phyloP scores from a whole-genome alignment of 2,797 vertebrate genomes.

The Threskiornis aethiopicus region DNA sequence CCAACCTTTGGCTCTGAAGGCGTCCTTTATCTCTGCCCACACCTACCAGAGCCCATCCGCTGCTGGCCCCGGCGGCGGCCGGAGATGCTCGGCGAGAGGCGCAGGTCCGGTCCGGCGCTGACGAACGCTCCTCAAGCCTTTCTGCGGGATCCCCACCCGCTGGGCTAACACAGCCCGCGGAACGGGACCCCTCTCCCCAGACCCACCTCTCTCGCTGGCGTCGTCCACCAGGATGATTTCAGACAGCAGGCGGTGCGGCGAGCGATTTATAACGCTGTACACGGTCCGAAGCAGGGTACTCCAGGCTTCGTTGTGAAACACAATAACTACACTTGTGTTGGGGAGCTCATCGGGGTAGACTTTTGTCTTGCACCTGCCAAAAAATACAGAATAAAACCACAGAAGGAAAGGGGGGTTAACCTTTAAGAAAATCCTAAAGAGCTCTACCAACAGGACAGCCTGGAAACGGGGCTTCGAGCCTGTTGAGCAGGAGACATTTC shows the following conservation, averaged over 20 bases:
- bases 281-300: conserved; percentile 94
- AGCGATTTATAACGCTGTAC: conserved; percentile 91
- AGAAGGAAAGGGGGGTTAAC: background rate
- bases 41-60: rapidly evolving
- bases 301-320: conserved; percentile 99
- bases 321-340: conserved; percentile 95
- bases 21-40: background rate
- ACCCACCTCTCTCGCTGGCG: conserved; percentile 93
- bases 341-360: conserved; percentile 89
- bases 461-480: background rate
- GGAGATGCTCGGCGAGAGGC: background rate
- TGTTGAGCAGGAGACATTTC: background rate
- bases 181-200: rapidly evolving
- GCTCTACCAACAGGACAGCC: background rate
- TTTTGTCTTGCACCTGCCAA: conserved; percentile 90
- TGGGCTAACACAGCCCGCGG: rapidly evolving
- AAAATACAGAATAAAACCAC: background rate
- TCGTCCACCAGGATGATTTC: conserved; percentile 95
- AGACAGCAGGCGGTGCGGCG: conserved; percentile 85
- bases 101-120: rapidly evolving
- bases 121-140: rapidly evolving
- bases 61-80: background rate
- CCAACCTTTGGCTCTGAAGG: background rate
- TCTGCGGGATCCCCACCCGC: background rate
- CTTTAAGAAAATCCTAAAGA: background rate